Base-by-base conservation (phyloP, 2,113 vertebrate species). In the Tenrec ecaudatus region DNA sequence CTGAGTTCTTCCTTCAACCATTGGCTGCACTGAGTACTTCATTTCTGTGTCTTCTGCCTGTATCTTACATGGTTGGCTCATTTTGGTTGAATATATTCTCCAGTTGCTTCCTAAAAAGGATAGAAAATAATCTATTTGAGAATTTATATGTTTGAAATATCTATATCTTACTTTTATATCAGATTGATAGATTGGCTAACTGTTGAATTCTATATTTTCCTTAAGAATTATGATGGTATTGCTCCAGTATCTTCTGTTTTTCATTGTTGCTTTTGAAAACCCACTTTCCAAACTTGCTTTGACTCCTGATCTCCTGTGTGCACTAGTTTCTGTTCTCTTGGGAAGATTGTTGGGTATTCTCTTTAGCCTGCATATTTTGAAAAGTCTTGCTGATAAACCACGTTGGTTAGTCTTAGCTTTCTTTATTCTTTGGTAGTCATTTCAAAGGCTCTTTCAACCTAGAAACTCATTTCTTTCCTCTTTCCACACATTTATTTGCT, bases 51-150 rank as follows among this genome's bases (percentile, higher is more conserved):
- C 62, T 14, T 6, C 3, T 31, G 53, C 60, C 15, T 75, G 82
- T 43, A 22, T 53, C 47, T 53, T 53, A 53, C 47, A 84, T 68
- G n/a, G 27, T 57, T 92, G 62, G 66, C 38, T 92, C 19, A 11
- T 40, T 92, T 87, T 40, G 47, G 47, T 6, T 36, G 23, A 15
- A 77, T 29, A 31, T 78, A 15, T 82, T 73, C 62, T 79, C 22
- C 53, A 57, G 29, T 79, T 78, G 6, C 17, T 79, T 83, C 23
- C 25, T 62, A 77, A 78, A 43, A 92, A 82, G 53, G n/a, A 57
- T n/a, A 82, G 68, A 62, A 62, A 36, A 77, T 17, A 40, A 15
- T 29, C 86, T 60, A 66, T 90, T 80, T 88, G 73, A 91, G 73
- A 88, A 15, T 31, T 25, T 71, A 6, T 69, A n/a, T 6, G 25